These are phyloP conservation scores for Porites rus DNA, from an alignment of 92 coral and sea anemone genomes.

Conservation along the genomic window DNA sequence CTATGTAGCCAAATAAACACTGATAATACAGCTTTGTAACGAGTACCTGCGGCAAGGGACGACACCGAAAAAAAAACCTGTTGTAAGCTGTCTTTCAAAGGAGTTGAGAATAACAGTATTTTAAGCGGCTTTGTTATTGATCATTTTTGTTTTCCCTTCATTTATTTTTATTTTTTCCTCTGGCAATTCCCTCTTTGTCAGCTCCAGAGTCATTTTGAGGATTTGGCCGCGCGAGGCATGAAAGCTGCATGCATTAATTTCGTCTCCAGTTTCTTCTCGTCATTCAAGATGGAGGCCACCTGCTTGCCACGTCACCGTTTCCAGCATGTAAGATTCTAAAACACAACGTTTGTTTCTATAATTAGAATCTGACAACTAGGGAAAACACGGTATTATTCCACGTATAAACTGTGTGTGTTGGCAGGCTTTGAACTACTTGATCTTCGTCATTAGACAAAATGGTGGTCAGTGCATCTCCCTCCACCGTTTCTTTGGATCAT, in stretches of 20 bases:
- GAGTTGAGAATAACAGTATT: no score
- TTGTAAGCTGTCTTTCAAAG: no score
- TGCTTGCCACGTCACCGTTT: constrained; percentile 91
- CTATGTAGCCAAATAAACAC: no score
- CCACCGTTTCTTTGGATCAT: constrained; percentile 82
- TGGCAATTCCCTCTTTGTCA: no score
- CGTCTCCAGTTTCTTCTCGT: background rate
- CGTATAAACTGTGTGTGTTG: constrained; percentile 63
- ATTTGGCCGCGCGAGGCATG: background rate
- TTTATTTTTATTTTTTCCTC: no score
- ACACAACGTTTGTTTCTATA: constrained; percentile 75
- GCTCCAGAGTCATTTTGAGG: background rate
- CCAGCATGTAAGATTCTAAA: constrained; percentile 62
- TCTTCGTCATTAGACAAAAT: constrained; percentile 44
- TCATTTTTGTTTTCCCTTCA: no score
- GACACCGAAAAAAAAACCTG: no score
- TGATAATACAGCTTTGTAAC: no score
- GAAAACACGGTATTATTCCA: constrained; percentile 70
- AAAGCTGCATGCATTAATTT: background rate
- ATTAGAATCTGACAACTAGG: constrained; percentile 52
- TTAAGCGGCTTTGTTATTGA: no score
- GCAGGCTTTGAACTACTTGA: constrained; percentile 42
- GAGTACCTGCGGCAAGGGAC: no score
- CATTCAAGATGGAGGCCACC: background rate
- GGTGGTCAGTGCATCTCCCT: constrained; percentile 72